Base-by-base conservation (phyloP, 2,888 invertebrate genomes). In the Eupithecia vulgata region DNA sequence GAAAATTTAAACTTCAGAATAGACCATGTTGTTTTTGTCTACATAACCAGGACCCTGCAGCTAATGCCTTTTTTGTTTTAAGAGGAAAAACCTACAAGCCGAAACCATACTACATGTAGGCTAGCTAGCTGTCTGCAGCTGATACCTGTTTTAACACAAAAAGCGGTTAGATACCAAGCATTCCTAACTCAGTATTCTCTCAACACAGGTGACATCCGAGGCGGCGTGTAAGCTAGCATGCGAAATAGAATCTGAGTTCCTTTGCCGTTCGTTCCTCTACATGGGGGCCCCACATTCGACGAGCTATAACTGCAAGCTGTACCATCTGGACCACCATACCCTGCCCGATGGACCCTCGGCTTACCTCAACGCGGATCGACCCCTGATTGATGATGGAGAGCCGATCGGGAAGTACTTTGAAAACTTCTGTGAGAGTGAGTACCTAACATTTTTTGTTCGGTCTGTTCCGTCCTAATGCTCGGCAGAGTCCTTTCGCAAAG, bases 311-410 rank as follows among this genome's bases (percentile, higher is more conserved):
- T 99, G 98, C 90, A 96, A 98, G 77, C 95, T 98, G 48, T 98
- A 98, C 95, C 98, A 99, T 85, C 95, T 98, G 87, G 98, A 98
- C 88, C 98, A 98, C 90, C 97, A 97, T 93, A 98, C 98, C 0
- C 93, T 98, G 70, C 98, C 98, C 0, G 98, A 98, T 85, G 98
- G 98, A 57, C 98, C 98, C 0, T 98, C 98, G 64, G 98, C 98
- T 7, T 99, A 98, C 87, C 94, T 98, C 78, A 98, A 98, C 84
- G 98, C 97, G 5, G 98, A 98, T 85, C 95, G 98, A 79, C 98
- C 98, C 0, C 95, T 98, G 52, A 97, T 98, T 79, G 98, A 98
- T 87, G 98, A 98, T 81, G 98, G 98, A 12, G 98, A 98, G 86
- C 96, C 98, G 17, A 97, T 98, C 75, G 98, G 98, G 57, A 96